Evolutionary conservation across 37 sponge, comb jelly and placozoan species (phyloP).

Genomic region (Halichondria panicea): DNA sequence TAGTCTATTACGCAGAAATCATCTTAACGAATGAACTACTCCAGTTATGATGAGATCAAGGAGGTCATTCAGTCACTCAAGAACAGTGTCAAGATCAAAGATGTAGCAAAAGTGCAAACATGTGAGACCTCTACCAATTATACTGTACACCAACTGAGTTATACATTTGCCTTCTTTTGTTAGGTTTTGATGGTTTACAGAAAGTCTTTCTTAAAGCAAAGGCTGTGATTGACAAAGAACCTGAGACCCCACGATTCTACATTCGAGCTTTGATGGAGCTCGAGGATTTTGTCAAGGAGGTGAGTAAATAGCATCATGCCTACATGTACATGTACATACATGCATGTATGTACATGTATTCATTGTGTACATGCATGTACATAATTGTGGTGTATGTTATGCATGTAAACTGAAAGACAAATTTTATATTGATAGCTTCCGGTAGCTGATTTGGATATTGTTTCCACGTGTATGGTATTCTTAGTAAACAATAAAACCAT

Average conservation of each 20-base stretch:
- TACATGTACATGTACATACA: neutral
- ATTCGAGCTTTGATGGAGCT: constrained; percentile 72
- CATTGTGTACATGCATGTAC: neutral
- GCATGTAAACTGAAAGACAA: neutral
- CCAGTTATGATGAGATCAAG: constrained; percentile 85
- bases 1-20: neutral
- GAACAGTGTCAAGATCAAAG: constrained; percentile 95
- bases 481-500: too few relatives aligned
- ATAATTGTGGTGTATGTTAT: too few relatives aligned
- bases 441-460: neutral
- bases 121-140: constrained; percentile 32
- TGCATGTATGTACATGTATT: neutral
- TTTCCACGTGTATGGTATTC: neutral
- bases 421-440: too few relatives aligned
- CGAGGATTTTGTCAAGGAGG: constrained; percentile 89
- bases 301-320: constrained; percentile 14
- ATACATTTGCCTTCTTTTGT: neutral
- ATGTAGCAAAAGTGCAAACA: constrained; percentile 84
- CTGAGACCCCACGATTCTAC: constrained; percentile 65
- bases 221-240: constrained; percentile 78
- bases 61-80: constrained; percentile 73
- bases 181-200: constrained; percentile 82
- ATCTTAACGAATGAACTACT: neutral
- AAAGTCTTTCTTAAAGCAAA: constrained; percentile 78
- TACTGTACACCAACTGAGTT: neutral